phyloP scores from a whole-genome alignment of 1,140 invertebrate species.

The Calephelis nemesis region DNA sequence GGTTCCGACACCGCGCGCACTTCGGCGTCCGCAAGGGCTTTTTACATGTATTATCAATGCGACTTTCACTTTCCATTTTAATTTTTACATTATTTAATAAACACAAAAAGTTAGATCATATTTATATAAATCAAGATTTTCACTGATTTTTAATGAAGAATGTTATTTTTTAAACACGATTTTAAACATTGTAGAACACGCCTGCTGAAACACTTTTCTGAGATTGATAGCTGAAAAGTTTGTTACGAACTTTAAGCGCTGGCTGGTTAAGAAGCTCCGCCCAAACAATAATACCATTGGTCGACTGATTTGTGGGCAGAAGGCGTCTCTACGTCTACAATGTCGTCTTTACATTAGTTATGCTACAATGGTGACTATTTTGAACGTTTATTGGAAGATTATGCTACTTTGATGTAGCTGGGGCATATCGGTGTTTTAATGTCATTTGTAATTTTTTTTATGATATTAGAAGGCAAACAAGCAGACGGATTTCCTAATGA shows the following conservation, averaged over 20 bases:
- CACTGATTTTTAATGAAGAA: constrained; percentile 9
- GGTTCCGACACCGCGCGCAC: constrained; percentile 93
- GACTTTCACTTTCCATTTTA: constrained; percentile 23
- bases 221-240: constrained; percentile 55
- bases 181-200: not conserved
- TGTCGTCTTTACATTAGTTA: not conserved
- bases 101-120: not conserved
- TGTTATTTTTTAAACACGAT: not conserved
- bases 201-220: constrained; percentile 56
- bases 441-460: no score
- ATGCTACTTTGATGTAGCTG: no score
- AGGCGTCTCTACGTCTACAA: constrained; percentile 1
- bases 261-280: constrained; percentile 26
- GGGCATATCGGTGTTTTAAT: no score
- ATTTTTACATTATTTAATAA: not conserved
- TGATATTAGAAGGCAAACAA: no score
- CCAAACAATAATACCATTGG: constrained; percentile 55
- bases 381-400: no score
- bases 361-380: no score
- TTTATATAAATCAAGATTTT: not conserved
- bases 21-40: constrained; percentile 86
- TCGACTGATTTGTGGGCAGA: constrained; percentile 37
- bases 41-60: constrained; percentile 35
- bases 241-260: constrained; percentile 46
- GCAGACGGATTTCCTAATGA: no score